Base-by-base conservation (phyloP, 2,888 invertebrate genomes). In the Hydrotaea diabolus region DNA sequence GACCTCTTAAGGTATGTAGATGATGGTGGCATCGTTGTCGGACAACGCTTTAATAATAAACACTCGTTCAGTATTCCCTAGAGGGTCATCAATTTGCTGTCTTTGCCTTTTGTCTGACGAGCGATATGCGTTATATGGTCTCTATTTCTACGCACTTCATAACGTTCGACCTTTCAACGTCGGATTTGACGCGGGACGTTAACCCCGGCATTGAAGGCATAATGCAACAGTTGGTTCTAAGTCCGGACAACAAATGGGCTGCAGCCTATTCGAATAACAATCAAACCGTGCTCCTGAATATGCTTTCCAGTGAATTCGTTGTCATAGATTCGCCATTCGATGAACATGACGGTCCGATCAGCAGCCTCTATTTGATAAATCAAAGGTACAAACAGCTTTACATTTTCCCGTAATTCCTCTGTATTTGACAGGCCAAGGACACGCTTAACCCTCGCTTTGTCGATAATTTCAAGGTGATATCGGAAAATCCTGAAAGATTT, bases 41-140 rank as follows among this genome's bases (percentile, higher is more conserved):
- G 11, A 55, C 0, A 3, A 11, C n/a, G 21, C 17, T 23, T 64
- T 1, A n/a, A 36, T 59, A 2, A 31, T 43, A 13, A 23, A 46
- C 0, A 49, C 26, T 7, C 7, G 79, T 93, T 7, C 92, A 97
- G 96, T 99, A 98, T 91, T 99, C 99, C 0, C 93, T 99, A 62
- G 99, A 99, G 93, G 99, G 99, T 0, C 99, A 99, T 92, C 98
- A 98, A 90, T 99, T 99, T 90, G 99, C 99, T 0, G 98, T 98
- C 0, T 98, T 98, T 92, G 97, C 96, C 0, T 97, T 98, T 91
- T 96, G 96, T 13, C 92, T 98, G 31, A 98, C 98, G 8, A 96
- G 97, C 0, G 98, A 98, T 92, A 96, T 95, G 89, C 95, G 98
- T 31, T 98, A 98, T 92, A 96, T 99, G 86, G 97, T 99, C 0